Base-by-base conservation (phyloP, 2,888 invertebrate genomes). In the Cremastinae sp. region DNA sequence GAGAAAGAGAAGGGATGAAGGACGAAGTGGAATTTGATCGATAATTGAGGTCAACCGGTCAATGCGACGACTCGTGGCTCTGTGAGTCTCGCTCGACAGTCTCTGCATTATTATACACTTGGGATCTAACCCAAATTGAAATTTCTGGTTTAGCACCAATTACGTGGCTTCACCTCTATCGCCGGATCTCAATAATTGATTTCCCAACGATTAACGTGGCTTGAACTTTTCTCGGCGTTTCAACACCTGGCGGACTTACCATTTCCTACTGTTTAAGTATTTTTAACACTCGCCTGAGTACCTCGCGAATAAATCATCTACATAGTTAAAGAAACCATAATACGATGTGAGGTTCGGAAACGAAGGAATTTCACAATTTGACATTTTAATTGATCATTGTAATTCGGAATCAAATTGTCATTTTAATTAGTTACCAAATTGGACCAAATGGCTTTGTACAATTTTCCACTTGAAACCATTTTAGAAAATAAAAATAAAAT, bases 11-110 rank as follows among this genome's bases (percentile, higher is more conserved):
- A 14, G 43, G 59, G 45, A 28, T 43, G 43, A 59, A 28, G 14
- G 28, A 45, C 20, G 14, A 43, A 59, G 45, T 14, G 59, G 55
- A 61, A 39, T 35, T 56, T 35, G 53, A 70, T 75, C 76, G 75
- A 80, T 79, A 77, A 79, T 79, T 59, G 69, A 65, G 79, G 79
- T 79, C 78, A 77, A 73, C 73, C 68, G 79, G 78, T 79, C 78
- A 79, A 75, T 74, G 55, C 70, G 43, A 68, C 75, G 70, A 73
- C 43, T 65, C 65, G 18, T 56, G 28, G 28, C 28, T 28, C 59
- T 55, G 43, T 47, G 45, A 61, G 47, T 59, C 37, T 35, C 73
- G 41, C 47, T 28, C 49, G 49, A 64, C 16, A 47, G 37, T 51
- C 20, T 41, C 47, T 22, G 20, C 18, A 41, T 56, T n/a, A 28